Evolutionary conservation across 2,113 vertebrate genomes (phyloP).

Genomic region (Ictalurus punctatus): DNA sequence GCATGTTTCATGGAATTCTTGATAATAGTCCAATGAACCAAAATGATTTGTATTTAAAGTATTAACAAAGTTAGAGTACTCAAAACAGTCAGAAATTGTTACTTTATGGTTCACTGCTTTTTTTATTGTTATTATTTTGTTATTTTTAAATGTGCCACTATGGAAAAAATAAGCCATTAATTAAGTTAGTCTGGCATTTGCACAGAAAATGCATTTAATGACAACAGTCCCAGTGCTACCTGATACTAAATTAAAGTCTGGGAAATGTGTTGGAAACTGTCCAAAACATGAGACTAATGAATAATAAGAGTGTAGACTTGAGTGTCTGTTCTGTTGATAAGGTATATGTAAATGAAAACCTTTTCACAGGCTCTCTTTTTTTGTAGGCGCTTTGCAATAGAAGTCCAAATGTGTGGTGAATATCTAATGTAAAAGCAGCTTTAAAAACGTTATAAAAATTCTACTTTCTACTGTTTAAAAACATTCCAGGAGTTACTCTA

Average conservation of each 20-base stretch:
- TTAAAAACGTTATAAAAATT: neutral
- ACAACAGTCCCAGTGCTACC: neutral
- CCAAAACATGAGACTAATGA: conserved; percentile 1
- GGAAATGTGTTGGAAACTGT: neutral
- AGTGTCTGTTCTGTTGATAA: neutral
- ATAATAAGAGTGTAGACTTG: neutral
- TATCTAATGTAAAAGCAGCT: conserved; percentile 3
- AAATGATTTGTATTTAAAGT: neutral
- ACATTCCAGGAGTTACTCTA: neutral
- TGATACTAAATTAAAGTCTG: neutral
- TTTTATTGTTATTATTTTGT: neutral
- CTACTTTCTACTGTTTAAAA: neutral
- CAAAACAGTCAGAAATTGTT: neutral
- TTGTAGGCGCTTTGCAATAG: neutral
- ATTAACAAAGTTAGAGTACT: neutral
- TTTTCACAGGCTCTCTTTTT: neutral
- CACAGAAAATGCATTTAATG: neutral
- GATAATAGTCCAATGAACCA: neutral
- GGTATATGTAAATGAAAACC: conserved; percentile 19
- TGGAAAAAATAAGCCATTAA: neutral
- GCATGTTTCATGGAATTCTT: neutral
- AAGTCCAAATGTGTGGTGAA: conserved; percentile 6
- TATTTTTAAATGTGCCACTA: neutral
- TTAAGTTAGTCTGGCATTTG: conserved; percentile 2
- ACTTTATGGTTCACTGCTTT: neutral